phyloP scores from a whole-genome alignment of 2,797 vertebrate genomes.

The Erethizon dorsatum region DNA sequence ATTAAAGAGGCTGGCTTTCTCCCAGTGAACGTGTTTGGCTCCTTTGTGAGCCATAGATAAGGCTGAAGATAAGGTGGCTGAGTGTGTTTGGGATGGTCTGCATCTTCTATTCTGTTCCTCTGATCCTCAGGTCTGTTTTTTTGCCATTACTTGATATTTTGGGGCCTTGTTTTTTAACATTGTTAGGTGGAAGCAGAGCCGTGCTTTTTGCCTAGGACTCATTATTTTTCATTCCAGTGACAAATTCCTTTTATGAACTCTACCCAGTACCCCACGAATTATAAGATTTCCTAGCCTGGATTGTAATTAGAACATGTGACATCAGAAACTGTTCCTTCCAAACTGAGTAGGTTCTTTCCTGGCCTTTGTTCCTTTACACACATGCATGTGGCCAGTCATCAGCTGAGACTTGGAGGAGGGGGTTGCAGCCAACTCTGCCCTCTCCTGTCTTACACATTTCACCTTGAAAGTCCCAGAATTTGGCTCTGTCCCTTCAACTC shows the following conservation, averaged over 20 bases:
- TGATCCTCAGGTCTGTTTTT: too few relatives aligned
- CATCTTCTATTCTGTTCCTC: too few relatives aligned
- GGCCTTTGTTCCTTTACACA: too few relatives aligned
- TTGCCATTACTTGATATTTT: background rate
- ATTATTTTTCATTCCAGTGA: background rate
- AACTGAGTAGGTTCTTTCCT: background rate
- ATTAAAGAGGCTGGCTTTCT: too few relatives aligned
- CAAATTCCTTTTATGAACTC: background rate
- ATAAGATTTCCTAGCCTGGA: background rate
- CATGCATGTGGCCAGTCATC: background rate
- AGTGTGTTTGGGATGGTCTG: too few relatives aligned
- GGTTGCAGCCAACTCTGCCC: background rate
- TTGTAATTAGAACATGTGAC: background rate
- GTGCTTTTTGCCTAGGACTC: background rate
- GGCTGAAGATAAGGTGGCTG: too few relatives aligned
- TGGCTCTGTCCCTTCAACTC: background rate
- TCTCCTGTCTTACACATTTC: too few relatives aligned
- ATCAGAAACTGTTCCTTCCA: background rate
- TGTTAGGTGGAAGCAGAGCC: background rate
- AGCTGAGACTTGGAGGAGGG: background rate
- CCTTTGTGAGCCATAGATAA: too few relatives aligned
- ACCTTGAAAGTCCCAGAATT: too few relatives aligned
- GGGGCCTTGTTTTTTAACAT: background rate
- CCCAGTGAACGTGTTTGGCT: too few relatives aligned
- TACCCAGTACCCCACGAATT: background rate